Conservation (phyloP, 2,797 vertebrate genomes). For the Tympanoctomys barrerae region DNA sequence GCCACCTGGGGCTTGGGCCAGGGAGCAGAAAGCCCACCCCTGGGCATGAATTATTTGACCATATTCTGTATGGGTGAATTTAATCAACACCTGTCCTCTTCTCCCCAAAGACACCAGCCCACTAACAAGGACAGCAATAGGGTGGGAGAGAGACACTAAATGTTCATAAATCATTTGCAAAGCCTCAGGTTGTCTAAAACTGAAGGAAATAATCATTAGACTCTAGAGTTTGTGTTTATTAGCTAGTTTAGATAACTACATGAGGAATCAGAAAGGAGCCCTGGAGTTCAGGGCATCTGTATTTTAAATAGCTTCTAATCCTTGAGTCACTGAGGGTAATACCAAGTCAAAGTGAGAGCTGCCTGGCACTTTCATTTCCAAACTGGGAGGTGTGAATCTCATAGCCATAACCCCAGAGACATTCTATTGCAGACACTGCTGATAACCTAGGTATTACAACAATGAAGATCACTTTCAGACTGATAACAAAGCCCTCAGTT, state of each 20-base stretch:
- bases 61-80: neutral
- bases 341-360: neutral
- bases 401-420: neutral
- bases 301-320: neutral
- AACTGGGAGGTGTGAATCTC: neutral
- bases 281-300: neutral
- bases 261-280: neutral
- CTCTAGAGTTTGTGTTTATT: neutral
- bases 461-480: slow-evolving; percentile 22
- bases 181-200: neutral
- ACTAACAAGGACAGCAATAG: neutral
- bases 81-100: neutral
- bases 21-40: neutral
- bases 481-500: slow-evolving; percentile 9
- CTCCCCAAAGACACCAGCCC: neutral
- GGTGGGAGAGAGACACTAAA: rapidly evolving
- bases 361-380: neutral
- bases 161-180: neutral
- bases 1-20: neutral
- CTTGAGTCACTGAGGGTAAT: neutral
- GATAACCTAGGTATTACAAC: neutral
- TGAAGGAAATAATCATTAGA: neutral
- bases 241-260: neutral
- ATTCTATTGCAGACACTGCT: neutral
- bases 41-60: neutral